Conservation (phyloP, 2,888 invertebrate species). For the Hoplodrina blanda region DNA sequence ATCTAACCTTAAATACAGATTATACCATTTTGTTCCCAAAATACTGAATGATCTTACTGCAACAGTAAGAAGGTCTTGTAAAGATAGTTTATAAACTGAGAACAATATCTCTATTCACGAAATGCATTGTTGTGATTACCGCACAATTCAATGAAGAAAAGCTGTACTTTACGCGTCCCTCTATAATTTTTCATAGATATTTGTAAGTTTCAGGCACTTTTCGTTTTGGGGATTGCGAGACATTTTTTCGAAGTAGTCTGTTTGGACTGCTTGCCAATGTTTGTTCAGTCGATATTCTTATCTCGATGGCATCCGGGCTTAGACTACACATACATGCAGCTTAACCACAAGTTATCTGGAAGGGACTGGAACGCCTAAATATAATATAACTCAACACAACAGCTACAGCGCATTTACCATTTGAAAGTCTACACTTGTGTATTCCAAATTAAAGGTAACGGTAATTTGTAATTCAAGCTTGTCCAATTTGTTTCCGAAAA, state of each 20-base stretch:
- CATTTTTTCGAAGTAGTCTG: constrained; percentile 27
- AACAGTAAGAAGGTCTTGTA: neutral
- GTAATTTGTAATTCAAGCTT: constrained; percentile 29
- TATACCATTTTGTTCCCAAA: neutral
- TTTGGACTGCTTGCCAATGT: constrained; percentile 19
- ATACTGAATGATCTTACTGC: neutral
- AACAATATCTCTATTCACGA: no score
- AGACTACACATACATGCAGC: neutral
- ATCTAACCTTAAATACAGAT: neutral
- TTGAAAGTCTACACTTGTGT: constrained; percentile 1
- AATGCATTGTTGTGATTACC: no score
- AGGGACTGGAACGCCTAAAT: neutral
- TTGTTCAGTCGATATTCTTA: constrained; percentile 47
- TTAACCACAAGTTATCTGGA: constrained; percentile 1
- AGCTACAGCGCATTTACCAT: neutral
- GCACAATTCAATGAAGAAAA: neutral
- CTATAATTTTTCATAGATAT: neutral
- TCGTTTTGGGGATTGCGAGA: constrained; percentile 5
- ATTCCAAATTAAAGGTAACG: constrained; percentile 25
- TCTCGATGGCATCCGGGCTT: constrained; percentile 47
- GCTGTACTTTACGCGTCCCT: neutral
- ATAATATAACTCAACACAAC: neutral
- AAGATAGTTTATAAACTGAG: neutral
- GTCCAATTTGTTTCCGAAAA: constrained; percentile 27
- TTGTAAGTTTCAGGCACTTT: neutral